A percentile compares a stretch with the other conserved stretches of the same genome.
Conservation (phyloP, 2,113 vertebrate species). For the Pituophis catenifer region DNA sequence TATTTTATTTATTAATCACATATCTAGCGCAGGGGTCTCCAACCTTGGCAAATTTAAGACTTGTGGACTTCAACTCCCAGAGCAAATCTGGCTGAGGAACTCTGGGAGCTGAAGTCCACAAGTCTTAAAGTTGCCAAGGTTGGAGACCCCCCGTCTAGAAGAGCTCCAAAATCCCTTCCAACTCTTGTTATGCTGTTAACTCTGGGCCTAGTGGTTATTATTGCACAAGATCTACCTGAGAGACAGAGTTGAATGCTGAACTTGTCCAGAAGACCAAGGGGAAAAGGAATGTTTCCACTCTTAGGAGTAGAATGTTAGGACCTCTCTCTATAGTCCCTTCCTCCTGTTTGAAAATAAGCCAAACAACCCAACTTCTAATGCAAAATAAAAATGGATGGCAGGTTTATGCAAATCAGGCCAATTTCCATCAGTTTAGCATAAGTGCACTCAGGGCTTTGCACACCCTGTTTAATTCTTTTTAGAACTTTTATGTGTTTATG, state of each 20-base stretch:
- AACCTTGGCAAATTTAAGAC: too few relatives aligned
- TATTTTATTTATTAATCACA: neutral
- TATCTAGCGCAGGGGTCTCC: neutral
- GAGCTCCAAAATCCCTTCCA: too few relatives aligned
- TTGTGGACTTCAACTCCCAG: too few relatives aligned
- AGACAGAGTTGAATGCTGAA: neutral
- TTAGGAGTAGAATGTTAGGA: too few relatives aligned
- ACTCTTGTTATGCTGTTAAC: too few relatives aligned
- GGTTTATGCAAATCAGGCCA: neutral
- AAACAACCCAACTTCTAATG: neutral
- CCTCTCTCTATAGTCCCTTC: neutral
- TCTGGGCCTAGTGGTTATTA: neutral
- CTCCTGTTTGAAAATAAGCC: neutral
- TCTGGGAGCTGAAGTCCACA: too few relatives aligned
- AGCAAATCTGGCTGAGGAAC: too few relatives aligned
- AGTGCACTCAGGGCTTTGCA: too few relatives aligned
- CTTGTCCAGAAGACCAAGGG: neutral
- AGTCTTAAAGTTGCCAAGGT: too few relatives aligned
- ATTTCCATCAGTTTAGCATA: neutral
- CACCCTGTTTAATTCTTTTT: neutral
- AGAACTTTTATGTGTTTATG: neutral
- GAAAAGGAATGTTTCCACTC: neutral
- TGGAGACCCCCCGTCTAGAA: too few relatives aligned
- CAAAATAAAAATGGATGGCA: neutral
- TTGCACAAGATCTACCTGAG: neutral